Percentiles rank a stretch among this genome's conserved stretches.
These are phyloP conservation scores for Sterrhoptilus dennistouni DNA, from an alignment of 2,113 vertebrate species.

Conservation along the genomic window DNA sequence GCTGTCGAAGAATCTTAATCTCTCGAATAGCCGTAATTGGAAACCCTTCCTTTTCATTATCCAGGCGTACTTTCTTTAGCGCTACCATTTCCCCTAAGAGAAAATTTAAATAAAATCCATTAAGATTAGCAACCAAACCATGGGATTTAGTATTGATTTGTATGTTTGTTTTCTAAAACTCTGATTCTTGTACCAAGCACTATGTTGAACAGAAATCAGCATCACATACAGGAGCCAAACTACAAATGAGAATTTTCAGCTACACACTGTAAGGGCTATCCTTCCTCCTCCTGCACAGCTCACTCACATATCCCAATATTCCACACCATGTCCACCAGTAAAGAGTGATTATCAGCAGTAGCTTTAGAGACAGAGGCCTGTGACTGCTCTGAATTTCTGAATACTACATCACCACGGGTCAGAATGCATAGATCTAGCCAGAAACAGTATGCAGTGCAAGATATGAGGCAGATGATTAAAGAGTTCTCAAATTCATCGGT, in stretches of 20 bases:
- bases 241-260: neutral
- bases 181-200: neutral
- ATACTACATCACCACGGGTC: neutral
- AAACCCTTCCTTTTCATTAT: slow-evolving; percentile 89
- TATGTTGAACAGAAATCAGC: neutral
- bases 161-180: neutral
- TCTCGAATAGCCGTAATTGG: slow-evolving; percentile 87
- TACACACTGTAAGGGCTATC: neutral
- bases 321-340: neutral
- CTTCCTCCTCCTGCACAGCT: neutral
- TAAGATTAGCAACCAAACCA: neutral
- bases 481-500: neutral
- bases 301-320: neutral
- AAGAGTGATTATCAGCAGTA: neutral
- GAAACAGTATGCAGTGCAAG: neutral
- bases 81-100: slow-evolving; percentile 85
- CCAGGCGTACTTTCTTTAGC: slow-evolving; percentile 85
- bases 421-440: fast-evolving
- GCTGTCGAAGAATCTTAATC: slow-evolving; percentile 87
- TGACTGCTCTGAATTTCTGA: neutral
- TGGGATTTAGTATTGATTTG: neutral
- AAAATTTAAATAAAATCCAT: neutral
- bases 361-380: neutral
- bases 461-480: neutral
- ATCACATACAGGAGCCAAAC: neutral